phyloP scores from a whole-genome alignment of 35 echinoderm and acorn worm species.

The Eucidaris tribuloides region DNA sequence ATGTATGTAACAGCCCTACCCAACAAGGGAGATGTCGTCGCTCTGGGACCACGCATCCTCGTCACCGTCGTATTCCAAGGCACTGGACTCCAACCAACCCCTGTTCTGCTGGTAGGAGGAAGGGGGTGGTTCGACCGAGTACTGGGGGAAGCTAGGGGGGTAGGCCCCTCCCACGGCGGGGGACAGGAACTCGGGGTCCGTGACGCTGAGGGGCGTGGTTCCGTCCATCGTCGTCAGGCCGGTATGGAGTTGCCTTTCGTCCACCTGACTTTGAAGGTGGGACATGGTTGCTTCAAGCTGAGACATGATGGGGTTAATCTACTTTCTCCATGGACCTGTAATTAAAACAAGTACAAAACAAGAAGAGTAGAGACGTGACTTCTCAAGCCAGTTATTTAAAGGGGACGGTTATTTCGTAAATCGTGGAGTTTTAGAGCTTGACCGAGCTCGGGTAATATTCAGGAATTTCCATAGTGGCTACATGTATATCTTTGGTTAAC shows the following conservation, averaged over 20 bases:
- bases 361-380: too few relatives aligned
- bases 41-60: slow-evolving; percentile 84
- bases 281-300: slow-evolving; percentile 4
- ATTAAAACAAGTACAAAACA: too few relatives aligned
- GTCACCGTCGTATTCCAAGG: slow-evolving; percentile 58
- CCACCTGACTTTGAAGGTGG: background rate
- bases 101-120: slow-evolving; percentile 16
- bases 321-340: too few relatives aligned
- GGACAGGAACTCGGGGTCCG: background rate
- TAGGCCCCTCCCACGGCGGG: background rate
- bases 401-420: too few relatives aligned
- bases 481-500: too few relatives aligned
- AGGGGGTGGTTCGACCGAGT: background rate
- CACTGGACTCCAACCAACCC: slow-evolving; percentile 66
- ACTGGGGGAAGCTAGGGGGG: slow-evolving; percentile 22
- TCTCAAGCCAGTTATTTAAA: too few relatives aligned
- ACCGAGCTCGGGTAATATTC: too few relatives aligned
- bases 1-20: too few relatives aligned
- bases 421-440: too few relatives aligned
- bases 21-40: slow-evolving; percentile 74
- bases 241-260: background rate
- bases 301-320: too few relatives aligned
- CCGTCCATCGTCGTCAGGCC: background rate
- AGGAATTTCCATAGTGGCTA: too few relatives aligned
- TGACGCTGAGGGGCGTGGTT: background rate